phyloP scores from a whole-genome alignment of 2,797 vertebrate genomes.

The Rhinophrynus dorsalis region DNA sequence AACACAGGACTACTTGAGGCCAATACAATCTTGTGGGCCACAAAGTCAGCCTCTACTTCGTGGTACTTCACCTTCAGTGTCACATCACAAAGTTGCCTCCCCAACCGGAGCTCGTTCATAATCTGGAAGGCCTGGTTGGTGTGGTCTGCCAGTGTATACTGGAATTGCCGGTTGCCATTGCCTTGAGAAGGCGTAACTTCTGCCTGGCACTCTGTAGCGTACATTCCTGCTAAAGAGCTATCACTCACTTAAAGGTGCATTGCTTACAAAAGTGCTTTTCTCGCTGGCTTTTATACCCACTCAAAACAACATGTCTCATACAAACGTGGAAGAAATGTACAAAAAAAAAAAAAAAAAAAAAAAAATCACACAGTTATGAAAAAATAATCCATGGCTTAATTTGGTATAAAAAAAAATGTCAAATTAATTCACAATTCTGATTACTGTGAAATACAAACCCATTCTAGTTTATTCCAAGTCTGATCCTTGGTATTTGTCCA shows the following conservation, averaged over 20 bases:
- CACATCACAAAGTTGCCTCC: constrained; percentile 88
- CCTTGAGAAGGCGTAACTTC: constrained; percentile 89
- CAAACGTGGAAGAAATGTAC: too few species aligned
- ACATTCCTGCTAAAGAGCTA: constrained; percentile 59
- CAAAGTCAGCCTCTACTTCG: constrained; percentile 80
- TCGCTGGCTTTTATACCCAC: too few species aligned
- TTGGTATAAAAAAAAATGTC: too few species aligned
- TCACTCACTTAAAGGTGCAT: not conserved
- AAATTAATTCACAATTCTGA: too few species aligned
- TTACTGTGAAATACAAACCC: too few species aligned
- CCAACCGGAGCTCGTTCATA: constrained; percentile 89
- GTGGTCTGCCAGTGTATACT: constrained; percentile 91
- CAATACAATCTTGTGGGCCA: constrained; percentile 90
- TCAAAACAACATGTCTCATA: too few species aligned
- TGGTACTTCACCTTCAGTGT: constrained; percentile 86
- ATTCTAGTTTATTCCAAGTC: too few species aligned
- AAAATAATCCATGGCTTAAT: too few species aligned
- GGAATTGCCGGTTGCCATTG: constrained; percentile 86
- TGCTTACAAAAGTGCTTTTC: too few species aligned
- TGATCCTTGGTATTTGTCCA: too few species aligned
- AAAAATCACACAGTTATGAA: too few species aligned
- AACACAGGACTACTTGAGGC: constrained; percentile 91
- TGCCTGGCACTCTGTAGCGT: constrained; percentile 86
- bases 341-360: too few species aligned
- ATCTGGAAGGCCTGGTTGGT: constrained; percentile 85